These are phyloP conservation scores for Triops cancriformis DNA, from an alignment of 1,140 invertebrate genomes.

Conservation along the genomic window DNA sequence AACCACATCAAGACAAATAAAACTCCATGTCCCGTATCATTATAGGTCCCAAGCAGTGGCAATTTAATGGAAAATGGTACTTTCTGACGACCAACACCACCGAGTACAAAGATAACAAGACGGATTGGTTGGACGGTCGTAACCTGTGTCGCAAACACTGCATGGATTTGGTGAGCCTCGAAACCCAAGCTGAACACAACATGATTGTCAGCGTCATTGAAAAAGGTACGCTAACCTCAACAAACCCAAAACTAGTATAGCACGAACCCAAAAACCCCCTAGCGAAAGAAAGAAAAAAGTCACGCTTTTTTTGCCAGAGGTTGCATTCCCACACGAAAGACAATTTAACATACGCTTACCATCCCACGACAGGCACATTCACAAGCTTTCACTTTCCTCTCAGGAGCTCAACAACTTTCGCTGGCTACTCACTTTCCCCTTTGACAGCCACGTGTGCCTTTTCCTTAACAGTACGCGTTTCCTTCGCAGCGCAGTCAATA, in stretches of 20 bases:
- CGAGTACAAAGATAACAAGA: constrained; percentile 61
- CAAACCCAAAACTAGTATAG: neutral
- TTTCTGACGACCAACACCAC: constrained; percentile 78
- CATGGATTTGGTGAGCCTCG: constrained; percentile 81
- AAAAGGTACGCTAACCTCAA: constrained; percentile 51
- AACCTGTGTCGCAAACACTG: constrained; percentile 84
- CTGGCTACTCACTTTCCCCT: constrained; percentile 4
- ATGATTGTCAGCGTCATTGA: constrained; percentile 76
- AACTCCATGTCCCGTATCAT: constrained; percentile 31
- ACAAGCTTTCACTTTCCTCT: constrained; percentile 6
- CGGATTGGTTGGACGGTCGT: constrained; percentile 81
- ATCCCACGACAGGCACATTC: neutral
- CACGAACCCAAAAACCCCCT: neutral
- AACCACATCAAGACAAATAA: neutral
- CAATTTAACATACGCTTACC: neutral
- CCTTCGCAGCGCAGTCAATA: neutral
- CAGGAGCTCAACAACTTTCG: neutral
- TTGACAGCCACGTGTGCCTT: neutral
- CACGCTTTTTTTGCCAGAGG: neutral
- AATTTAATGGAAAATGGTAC: constrained; percentile 75
- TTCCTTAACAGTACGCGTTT: neutral
- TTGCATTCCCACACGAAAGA: neutral
- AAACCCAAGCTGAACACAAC: constrained; percentile 81
- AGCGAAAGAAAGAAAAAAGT: neutral
- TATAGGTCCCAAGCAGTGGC: constrained; percentile 81